Evolutionary conservation across 2,888 invertebrate genomes (phyloP).

Genomic region (Chrysodeixis includens): DNA sequence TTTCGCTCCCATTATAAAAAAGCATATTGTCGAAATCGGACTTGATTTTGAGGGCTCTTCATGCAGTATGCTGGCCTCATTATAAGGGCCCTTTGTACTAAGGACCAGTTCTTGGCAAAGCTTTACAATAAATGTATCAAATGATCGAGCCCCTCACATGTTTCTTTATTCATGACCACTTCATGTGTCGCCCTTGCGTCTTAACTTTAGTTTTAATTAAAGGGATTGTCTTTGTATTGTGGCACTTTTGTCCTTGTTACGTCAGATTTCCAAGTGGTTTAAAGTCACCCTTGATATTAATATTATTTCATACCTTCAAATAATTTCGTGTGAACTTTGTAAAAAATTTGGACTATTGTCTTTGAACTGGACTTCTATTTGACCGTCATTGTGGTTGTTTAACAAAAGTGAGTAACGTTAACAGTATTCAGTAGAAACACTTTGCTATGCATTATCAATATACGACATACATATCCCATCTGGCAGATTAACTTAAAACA

Average conservation of each 20-base stretch:
- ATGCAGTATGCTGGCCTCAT: conserved; percentile 87
- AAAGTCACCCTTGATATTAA: neutral
- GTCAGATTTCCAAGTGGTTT: conserved; percentile 22
- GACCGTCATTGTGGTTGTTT: neutral
- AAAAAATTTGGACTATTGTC: conserved; percentile 2
- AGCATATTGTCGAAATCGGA: conserved; percentile 82
- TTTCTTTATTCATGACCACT: conserved; percentile 84
- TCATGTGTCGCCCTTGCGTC: conserved; percentile 70
- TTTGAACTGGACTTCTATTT: neutral
- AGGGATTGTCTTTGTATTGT: conserved; percentile 69
- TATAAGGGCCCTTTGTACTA: conserved; percentile 88
- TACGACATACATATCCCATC: conserved; percentile 4
- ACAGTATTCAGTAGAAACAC: neutral
- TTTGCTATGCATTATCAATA: neutral
- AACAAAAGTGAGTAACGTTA: too few species aligned
- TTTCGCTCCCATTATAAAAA: conserved; percentile 77
- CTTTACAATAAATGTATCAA: conserved; percentile 86
- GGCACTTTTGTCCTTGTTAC: conserved; percentile 30
- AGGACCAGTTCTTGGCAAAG: conserved; percentile 86
- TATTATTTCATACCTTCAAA: neutral
- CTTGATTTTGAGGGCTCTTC: conserved; percentile 83
- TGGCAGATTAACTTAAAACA: neutral
- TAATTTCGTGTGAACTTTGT: neutral
- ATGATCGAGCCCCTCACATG: conserved; percentile 82
- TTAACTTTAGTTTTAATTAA: conserved; percentile 84